Conservation (phyloP, 2,797 vertebrate species). For the Muraenolepis orangiensis region DNA sequence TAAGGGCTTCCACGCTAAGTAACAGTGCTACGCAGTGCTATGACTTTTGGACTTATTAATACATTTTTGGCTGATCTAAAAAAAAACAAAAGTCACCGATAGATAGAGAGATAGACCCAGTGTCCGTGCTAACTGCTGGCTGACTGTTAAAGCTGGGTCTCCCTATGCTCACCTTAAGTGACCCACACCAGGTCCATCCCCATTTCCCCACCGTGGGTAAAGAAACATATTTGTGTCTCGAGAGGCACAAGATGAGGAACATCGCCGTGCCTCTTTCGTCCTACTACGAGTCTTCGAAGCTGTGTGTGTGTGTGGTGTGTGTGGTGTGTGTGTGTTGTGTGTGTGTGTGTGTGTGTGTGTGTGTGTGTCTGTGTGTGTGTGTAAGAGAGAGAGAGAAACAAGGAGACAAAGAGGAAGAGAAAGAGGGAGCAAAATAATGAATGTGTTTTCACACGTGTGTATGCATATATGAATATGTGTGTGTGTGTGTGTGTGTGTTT, state of each 20-base stretch:
- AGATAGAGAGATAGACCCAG: neutral
- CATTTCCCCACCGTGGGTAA: neutral
- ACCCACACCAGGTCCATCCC: conserved; percentile 29
- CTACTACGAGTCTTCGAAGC: conserved; percentile 34
- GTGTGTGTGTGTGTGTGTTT: conserved; percentile 7
- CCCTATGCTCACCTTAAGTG: neutral
- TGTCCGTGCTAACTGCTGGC: neutral
- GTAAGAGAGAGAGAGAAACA: neutral
- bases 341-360: neutral
- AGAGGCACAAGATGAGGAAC: conserved; percentile 16
- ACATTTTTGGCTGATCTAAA: too few species aligned
- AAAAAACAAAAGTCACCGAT: neutral
- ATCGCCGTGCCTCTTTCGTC: conserved; percentile 28
- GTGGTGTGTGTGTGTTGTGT: conserved; percentile 3
- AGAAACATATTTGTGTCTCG: conserved; percentile 9
- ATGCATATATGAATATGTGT: neutral
- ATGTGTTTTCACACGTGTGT: neutral
- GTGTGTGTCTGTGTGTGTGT: neutral
- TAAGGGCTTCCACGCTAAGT: conserved; percentile 44
- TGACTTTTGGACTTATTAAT: too few species aligned
- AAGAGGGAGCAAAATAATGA: neutral
- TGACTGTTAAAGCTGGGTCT: neutral
- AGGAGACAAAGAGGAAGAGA: neutral
- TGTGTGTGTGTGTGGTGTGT: conserved; percentile 15
- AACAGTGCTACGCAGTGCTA: conserved; percentile 23